Conservation (phyloP, 2,888 invertebrate species). For the Ormyrus pomaceus region DNA sequence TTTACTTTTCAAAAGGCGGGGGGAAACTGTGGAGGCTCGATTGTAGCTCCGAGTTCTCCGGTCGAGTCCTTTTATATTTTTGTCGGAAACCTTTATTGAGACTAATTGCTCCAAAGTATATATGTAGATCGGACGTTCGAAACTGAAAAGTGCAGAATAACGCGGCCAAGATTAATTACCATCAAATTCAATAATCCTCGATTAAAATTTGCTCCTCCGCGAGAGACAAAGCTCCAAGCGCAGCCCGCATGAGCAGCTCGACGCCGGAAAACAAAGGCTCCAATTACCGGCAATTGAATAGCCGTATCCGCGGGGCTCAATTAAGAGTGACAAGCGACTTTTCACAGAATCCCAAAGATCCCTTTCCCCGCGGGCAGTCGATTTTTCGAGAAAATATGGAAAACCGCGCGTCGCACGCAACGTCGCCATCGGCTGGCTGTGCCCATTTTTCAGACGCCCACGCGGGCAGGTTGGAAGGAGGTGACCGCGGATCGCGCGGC, state of each 20-base stretch:
- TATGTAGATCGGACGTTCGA: no score
- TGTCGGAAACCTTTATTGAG: no score
- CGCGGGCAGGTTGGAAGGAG: slow-evolving; percentile 41
- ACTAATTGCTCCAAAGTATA: no score
- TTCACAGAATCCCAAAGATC: slow-evolving; percentile 19
- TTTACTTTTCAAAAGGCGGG: no score
- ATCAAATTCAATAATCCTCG: no score
- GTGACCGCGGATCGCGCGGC: slow-evolving; percentile 59
- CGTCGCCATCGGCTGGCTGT: slow-evolving; percentile 59
- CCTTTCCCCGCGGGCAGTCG: background rate
- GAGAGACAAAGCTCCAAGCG: background rate
- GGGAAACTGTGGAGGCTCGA: no score
- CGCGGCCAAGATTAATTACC: no score
- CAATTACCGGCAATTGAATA: slow-evolving; percentile 11
- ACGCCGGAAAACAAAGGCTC: background rate
- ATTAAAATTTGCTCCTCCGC: background rate
- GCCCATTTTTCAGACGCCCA: slow-evolving; percentile 38
- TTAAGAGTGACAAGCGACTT: slow-evolving; percentile 17
- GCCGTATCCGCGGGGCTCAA: background rate
- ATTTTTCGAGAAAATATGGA: no score
- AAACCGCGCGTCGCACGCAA: slow-evolving; percentile 17
- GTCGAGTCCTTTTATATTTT: no score
- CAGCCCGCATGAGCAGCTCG: background rate
- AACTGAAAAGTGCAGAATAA: no score
- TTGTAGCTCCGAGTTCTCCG: no score